phyloP scores from a whole-genome alignment of 1,140 invertebrate genomes.

The Drosophila miranda region DNA sequence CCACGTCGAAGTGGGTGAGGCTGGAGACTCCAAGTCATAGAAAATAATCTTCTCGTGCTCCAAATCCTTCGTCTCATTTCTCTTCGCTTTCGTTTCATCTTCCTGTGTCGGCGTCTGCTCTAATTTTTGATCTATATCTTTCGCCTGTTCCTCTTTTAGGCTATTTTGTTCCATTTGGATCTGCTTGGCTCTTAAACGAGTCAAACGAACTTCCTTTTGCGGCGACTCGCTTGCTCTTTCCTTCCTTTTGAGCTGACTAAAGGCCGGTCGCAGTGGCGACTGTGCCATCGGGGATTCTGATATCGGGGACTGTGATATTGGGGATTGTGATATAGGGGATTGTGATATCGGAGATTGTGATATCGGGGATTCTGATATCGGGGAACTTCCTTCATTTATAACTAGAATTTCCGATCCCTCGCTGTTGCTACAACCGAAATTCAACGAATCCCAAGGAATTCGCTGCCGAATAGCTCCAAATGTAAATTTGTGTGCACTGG shows the following conservation, averaged over 20 bases:
- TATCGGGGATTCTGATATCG: no score
- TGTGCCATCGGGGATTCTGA: background rate
- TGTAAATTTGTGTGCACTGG: background rate
- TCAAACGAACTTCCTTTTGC: constrained; percentile 12
- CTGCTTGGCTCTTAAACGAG: constrained; percentile 33
- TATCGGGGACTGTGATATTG: no score
- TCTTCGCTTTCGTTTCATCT: background rate
- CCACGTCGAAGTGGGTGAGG: constrained; percentile 26
- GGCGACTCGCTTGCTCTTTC: background rate
- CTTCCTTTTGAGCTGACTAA: background rate
- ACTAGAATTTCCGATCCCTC: constrained; percentile 11
- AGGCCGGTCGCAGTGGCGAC: background rate
- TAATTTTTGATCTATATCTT: background rate
- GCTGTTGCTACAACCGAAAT: background rate
- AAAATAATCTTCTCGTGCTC: background rate
- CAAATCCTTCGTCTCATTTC: no score
- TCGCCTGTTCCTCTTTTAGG: no score
- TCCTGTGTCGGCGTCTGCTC: background rate
- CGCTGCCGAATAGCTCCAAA: constrained; percentile 15
- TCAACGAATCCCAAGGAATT: background rate
- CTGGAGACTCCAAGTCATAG: constrained; percentile 32
- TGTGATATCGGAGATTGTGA: no score
- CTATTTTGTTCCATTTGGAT: background rate
- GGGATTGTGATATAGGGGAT: no score
- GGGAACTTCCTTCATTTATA: constrained; percentile 9